Conservation (phyloP, 2,113 vertebrate species). For the Microcebus jonahi region DNA sequence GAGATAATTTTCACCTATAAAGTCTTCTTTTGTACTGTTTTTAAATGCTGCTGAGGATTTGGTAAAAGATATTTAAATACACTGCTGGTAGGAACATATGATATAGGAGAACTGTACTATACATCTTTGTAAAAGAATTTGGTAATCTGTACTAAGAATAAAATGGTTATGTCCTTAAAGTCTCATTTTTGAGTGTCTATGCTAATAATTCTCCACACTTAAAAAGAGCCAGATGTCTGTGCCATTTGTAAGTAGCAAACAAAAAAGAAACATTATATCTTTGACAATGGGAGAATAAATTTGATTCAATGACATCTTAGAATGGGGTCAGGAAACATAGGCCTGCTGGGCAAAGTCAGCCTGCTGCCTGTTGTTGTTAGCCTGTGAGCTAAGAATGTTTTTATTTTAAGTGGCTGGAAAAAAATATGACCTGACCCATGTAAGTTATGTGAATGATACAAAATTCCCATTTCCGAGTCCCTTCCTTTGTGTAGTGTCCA, state of each 20-base stretch:
- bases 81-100: neutral
- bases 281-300: neutral
- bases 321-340: neutral
- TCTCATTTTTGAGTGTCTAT: constrained; percentile 13
- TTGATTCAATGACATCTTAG: neutral
- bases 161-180: constrained; percentile 32
- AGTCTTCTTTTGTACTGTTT: neutral
- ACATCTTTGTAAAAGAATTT: neutral
- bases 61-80: neutral
- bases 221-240: neutral
- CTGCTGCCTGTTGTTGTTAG: neutral
- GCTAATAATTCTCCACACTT: neutral
- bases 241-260: constrained; percentile 15
- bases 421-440: neutral
- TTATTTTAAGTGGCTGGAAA: neutral
- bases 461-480: neutral
- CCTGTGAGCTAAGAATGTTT: neutral
- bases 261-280: neutral
- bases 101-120: neutral
- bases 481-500: neutral
- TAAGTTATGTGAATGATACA: neutral
- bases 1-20: neutral
- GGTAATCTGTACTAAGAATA: neutral
- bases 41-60: constrained; percentile 1
- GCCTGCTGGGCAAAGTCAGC: neutral